Evolutionary conservation across 1,140 invertebrate species (phyloP), one percentile per base, ranked within the genome.

Genomic region (Heliconius eleuchia): DNA sequence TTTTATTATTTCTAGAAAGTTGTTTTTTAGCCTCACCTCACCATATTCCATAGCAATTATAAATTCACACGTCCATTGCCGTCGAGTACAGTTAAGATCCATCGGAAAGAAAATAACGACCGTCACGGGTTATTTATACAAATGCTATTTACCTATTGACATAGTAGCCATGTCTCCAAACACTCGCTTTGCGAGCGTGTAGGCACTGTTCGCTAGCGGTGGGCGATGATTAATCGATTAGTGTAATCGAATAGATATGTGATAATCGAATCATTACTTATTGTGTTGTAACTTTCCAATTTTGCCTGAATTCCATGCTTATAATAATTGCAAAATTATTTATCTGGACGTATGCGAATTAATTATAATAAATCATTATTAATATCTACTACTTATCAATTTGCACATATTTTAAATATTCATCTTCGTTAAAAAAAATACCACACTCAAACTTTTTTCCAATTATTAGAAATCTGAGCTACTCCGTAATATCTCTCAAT

Each of bases 141-240:
- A 87, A 84, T 82, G 81, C 85, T 84, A 82, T 83, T 90, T 88
- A 88, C 86, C 90, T 85, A 89, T 85, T 91, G 87, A 88, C 89
- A 87, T 83, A 85, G 79, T 82, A 82, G 83, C 82, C 73, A 84
- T 81, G 86, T 87, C 84, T 87, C 81, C 81, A 23, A 57, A 71
- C 13, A 46, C 70, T 7, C 30, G 73, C 60, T 66, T 66, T 66
- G 5, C 60, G 16, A 30, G 60, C 11, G 60, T 66, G 13, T 71
- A 71, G 3, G 3, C 34, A n/a, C 70, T 37, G 13, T 18, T 13
- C 23, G 34, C 71, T 37, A 71, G 71, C n/a, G 71, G 71, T 71
- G 71, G 71, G 30, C 71, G 37, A 71, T 39, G 19, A 23, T 39
- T 34, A 71, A 37, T 71, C 71, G 34, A 71, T 66, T 66, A 30